phyloP scores from a whole-genome alignment of 2,888 invertebrate species.

The Trissoscelio sp. region DNA sequence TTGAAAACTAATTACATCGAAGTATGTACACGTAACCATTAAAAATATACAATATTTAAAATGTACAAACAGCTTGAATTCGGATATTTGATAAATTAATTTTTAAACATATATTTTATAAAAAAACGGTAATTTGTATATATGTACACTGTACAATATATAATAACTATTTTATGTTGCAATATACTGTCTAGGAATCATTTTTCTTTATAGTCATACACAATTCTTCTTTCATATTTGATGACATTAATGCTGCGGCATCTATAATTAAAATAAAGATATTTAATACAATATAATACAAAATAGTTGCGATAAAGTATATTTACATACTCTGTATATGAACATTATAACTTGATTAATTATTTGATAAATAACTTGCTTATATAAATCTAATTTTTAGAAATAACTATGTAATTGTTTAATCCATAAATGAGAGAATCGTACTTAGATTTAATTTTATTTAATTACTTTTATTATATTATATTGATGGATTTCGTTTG shows the following conservation, averaged over 20 bases:
- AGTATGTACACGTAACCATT: conserved; percentile 33
- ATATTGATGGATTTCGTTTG: too few species aligned
- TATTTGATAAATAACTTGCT: too few species aligned
- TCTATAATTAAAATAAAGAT: conserved; percentile 19
- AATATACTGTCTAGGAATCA: conserved; percentile 16
- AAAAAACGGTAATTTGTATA: background rate
- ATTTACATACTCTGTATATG: too few species aligned
- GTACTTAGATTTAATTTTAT: too few species aligned
- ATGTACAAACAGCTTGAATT: conserved; percentile 32
- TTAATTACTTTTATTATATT: too few species aligned
- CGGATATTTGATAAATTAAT: background rate
- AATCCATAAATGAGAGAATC: too few species aligned
- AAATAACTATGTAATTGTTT: too few species aligned
- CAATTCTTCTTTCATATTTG: conserved; percentile 6
- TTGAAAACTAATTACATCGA: background rate
- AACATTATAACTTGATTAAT: too few species aligned
- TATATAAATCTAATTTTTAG: too few species aligned
- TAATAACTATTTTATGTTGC: conserved; percentile 7
- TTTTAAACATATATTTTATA: background rate
- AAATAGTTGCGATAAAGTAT: too few species aligned
- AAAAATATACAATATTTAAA: conserved; percentile 38
- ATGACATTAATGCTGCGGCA: conserved; percentile 12
- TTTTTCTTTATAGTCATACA: conserved; percentile 23
- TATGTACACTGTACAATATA: conserved; percentile 43
- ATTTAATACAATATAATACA: too few species aligned